Percentiles rank a stretch among this genome's conserved stretches.
phyloP scores from a whole-genome alignment of 2,888 invertebrate species.

The Chrysopilus asiliformis region DNA sequence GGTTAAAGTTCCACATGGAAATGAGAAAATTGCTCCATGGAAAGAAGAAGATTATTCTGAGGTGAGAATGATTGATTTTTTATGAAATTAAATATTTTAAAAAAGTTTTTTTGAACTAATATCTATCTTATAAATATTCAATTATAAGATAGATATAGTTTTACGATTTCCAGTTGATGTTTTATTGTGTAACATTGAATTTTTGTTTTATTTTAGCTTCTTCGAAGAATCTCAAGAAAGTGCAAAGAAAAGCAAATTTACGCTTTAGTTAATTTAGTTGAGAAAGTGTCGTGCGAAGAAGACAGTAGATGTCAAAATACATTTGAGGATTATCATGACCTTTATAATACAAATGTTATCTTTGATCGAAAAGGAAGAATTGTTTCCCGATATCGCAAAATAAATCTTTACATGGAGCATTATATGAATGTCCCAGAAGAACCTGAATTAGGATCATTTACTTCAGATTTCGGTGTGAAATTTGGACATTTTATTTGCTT shows the following conservation, averaged over 20 bases:
- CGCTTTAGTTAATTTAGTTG: slow-evolving; percentile 55
- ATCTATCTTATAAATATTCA: no score
- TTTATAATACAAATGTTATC: slow-evolving; percentile 67
- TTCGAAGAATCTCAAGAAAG: slow-evolving; percentile 10
- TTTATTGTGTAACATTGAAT: no score
- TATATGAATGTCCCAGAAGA: slow-evolving; percentile 38
- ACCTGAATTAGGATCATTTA: slow-evolving; percentile 47
- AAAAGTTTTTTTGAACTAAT: no score
- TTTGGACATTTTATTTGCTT: slow-evolving; percentile 76
- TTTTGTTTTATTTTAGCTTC: slow-evolving; percentile 11
- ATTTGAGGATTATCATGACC: slow-evolving; percentile 19
- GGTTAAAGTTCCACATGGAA: slow-evolving; percentile 24
- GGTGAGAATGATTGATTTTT: slow-evolving; percentile 1
- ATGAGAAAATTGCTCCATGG: slow-evolving; percentile 22
- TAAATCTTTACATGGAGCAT: slow-evolving; percentile 39
- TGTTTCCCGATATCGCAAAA: slow-evolving; percentile 43
- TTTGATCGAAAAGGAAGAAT: slow-evolving; percentile 57
- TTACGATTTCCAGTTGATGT: no score
- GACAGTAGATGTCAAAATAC: slow-evolving; percentile 3
- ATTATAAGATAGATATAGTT: no score
- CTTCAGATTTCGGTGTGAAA: slow-evolving; percentile 63
- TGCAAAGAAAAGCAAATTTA: slow-evolving; percentile 40
- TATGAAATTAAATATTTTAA: no score
- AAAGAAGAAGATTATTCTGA: slow-evolving; percentile 18
- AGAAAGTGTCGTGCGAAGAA: slow-evolving; percentile 37